Evolutionary conservation across 2,797 vertebrate species (phyloP).

Genomic region (Alfaro cultratus): DNA sequence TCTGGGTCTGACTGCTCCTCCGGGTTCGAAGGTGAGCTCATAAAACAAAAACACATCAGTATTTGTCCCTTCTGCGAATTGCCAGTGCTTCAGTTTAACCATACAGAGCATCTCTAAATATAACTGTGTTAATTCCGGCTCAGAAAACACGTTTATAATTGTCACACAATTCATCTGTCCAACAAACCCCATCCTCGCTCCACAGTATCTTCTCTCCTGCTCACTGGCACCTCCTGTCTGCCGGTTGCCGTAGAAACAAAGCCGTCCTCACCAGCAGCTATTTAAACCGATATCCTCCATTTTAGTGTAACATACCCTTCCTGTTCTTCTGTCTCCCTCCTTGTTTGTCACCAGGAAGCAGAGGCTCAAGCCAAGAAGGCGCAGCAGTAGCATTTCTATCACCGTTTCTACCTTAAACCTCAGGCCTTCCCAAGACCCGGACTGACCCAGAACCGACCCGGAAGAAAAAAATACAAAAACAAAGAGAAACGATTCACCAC

Average conservation of each 20-base stretch:
- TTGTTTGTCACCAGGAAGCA: constrained; percentile 85
- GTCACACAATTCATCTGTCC: constrained; percentile 56
- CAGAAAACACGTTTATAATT: constrained; percentile 45
- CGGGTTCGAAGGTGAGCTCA: constrained; percentile 91
- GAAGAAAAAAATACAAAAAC: background rate
- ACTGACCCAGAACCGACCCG: constrained; percentile 44
- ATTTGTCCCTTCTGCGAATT: constrained; percentile 10
- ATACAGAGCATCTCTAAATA: constrained; percentile 29
- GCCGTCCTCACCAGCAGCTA: constrained; percentile 42
- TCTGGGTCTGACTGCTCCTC: constrained; percentile 92
- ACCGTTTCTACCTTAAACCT: constrained; percentile 39
- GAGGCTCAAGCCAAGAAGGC: constrained; percentile 88
- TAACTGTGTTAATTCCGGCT: constrained; percentile 29
- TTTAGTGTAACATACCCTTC: constrained; percentile 49
- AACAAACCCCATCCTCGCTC: constrained; percentile 34
- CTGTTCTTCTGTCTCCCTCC: constrained; percentile 42
- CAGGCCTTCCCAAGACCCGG: constrained; percentile 36
- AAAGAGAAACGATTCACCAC: constrained; percentile 30
- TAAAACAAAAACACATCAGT: constrained; percentile 22
- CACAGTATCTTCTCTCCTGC: constrained; percentile 34
- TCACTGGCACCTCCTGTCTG: constrained; percentile 65
- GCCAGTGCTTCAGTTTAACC: constrained; percentile 11
- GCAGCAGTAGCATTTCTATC: constrained; percentile 75
- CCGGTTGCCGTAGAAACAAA: constrained; percentile 72
- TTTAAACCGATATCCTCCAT: constrained; percentile 62